Evolutionary conservation across 2,113 vertebrate species (phyloP), one percentile per base, ranked within the genome.

Genomic region (Calidris pygmaea): DNA sequence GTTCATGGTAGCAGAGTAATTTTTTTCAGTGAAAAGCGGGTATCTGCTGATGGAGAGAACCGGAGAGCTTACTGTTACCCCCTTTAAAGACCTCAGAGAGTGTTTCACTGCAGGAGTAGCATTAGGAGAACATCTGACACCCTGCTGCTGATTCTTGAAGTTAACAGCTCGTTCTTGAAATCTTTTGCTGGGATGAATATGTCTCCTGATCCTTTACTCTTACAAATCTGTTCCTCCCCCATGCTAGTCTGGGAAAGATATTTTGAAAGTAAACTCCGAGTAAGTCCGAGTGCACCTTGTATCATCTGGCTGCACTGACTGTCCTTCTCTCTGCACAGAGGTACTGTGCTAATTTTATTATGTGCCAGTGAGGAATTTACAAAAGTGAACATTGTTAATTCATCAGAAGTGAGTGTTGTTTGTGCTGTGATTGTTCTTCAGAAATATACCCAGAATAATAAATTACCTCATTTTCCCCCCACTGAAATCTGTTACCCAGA

Each of bases 1-100:
- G 41, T 60, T 73, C 7, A 1, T 56, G 53, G 6, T 75, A 60
- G 9, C 23, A 24, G 41, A 16, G 22, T 22, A 0, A 1, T 7
- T 55, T 45, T 35, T 66, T 55, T 10, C 4, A 20, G 15, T 19
- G 63, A 63, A n/a, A 30, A 71, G 9, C 23, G 17, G 67, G 27
- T 3, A 7, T 17, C 35, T 77, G 30, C 39, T 77, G 23, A 6
- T 23, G 10, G 22, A 26, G 12, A 37, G 10, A 68, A 48, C 43
- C 48, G 43, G 30, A 48, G 17, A 63, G 18, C 26, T 68, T 63
- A 32, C 22, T 55, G 26, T 52, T 73, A 29, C 3, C 30, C n/a
- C 4, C 0, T 37, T 3, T 30, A 17, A 71, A 72, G 43, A 47
- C 20, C 19, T 14, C 32, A 22, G 6, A 37, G 63, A 56, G 12